Percentiles rank a stretch among this genome's conserved stretches.
Conservation (phyloP, 2,888 invertebrate species). For the Scaeva pyrastri region DNA sequence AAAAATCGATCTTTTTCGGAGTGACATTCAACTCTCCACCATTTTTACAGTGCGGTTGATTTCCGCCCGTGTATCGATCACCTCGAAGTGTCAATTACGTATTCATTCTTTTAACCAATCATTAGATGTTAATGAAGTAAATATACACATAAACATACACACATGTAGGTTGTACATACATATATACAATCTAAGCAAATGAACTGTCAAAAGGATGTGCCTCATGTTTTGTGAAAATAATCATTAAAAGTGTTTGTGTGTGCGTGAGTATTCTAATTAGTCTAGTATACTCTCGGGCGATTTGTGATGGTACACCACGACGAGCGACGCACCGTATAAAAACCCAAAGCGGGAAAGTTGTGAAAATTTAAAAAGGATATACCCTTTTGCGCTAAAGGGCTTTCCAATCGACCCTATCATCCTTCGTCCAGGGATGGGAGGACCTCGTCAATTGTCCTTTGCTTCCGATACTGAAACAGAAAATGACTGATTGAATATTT, state of each 20-base stretch:
- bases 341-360: neutral
- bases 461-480: neutral
- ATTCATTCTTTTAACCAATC: conserved; percentile 62
- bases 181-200: conserved; percentile 48
- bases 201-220: conserved; percentile 66
- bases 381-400: neutral
- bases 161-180: neutral
- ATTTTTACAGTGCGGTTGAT: neutral
- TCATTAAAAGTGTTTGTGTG: conserved; percentile 9
- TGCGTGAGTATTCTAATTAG: conserved; percentile 61
- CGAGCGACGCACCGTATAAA: too few species aligned
- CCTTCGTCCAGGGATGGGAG: neutral
- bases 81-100: conserved; percentile 51
- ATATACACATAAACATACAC: neutral
- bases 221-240: conserved; percentile 43
- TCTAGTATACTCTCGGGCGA: conserved; percentile 19
- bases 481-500: conserved; percentile 39
- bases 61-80: conserved; percentile 20
- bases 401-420: conserved; percentile 57
- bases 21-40: too few species aligned
- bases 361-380: conserved; percentile 35
- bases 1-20: too few species aligned
- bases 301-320: neutral
- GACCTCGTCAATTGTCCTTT: neutral
- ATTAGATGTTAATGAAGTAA: conserved; percentile 63